These are phyloP conservation scores for Papilio machaon DNA, from an alignment of 1,140 invertebrate genomes.

Conservation along the genomic window DNA sequence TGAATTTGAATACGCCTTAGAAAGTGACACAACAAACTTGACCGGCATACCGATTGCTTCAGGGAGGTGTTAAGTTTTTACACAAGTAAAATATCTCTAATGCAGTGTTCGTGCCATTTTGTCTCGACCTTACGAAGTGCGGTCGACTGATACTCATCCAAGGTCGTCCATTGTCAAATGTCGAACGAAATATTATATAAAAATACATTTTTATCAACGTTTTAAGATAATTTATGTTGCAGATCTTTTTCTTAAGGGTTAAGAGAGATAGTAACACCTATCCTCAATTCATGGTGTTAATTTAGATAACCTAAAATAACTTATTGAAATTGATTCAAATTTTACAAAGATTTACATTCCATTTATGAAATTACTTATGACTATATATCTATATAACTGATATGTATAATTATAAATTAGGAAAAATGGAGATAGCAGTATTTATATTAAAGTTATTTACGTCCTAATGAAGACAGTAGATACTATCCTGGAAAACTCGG, in stretches of 20 bases:
- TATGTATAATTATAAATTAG: too few species aligned
- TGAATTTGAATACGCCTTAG: conserved; percentile 21
- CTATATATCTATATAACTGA: too few species aligned
- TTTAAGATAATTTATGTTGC: background rate
- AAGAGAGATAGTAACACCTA: background rate
- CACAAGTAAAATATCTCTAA: conserved; percentile 5
- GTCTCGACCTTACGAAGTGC: conserved; percentile 9
- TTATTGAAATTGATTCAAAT: too few species aligned
- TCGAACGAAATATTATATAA: conserved; percentile 23
- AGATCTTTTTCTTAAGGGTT: background rate
- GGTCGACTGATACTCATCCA: conserved; percentile 8
- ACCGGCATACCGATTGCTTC: conserved; percentile 20
- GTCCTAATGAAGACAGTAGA: background rate
- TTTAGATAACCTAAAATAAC: background rate
- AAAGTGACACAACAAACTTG: conserved; percentile 26
- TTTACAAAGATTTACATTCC: too few species aligned
- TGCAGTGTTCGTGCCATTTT: conserved; percentile 17
- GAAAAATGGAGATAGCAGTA: too few species aligned
- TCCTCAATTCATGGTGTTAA: background rate
- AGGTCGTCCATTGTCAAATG: conserved; percentile 20
- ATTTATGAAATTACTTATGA: too few species aligned
- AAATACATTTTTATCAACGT: background rate
- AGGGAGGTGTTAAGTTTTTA: conserved; percentile 14
- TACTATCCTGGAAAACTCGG: background rate
- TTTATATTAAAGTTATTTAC: too few species aligned